Base-by-base conservation (phyloP, 2,888 invertebrate species). In the Brenthis ino region DNA sequence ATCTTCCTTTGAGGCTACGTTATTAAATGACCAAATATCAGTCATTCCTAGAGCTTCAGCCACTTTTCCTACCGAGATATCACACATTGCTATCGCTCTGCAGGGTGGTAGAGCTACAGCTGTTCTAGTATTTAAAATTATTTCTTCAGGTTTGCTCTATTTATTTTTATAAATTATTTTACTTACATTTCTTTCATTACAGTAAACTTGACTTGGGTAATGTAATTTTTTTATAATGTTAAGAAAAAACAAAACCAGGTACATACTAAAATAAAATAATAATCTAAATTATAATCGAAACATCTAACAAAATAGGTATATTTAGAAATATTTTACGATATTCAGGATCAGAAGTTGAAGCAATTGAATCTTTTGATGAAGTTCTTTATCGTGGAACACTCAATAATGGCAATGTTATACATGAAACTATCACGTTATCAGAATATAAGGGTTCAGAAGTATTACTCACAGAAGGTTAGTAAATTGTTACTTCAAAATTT, bases 381-480 rank as follows among this genome's bases (percentile, higher is more conserved):
- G 76, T 86, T 65, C 72, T 89, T 0, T 91, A 84, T 67, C 78
- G 77, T 69, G 91, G 91, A 70, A 65, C 77, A 24, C 68, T 88
- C 50, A 76, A 80, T 71, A 72, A 72, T 5, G 74, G 74, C 57
- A 71, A 71, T 14, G 78, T 89, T 2, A 73, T 72, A 58, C 91
- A 91, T 75, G 91, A 89, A 70, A 51, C 65, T 0, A 89, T 91
- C 55, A 77, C 70, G 24, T 56, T 90, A 55, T 70, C 70, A 33
- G 83, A 82, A 28, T 86, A 80, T 67, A 69, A 72, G 67, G 86
- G 82, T 72, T 76, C 77, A 14, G 73, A 57, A 37, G 72, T 91
- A 14, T 74, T 78, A 6, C 53, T 88, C 56, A 48, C 75, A 58
- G 89, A 90, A 76, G 84, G 90, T 90, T 81, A 78, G 73, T 70